Base-by-base conservation (phyloP, 2,888 invertebrate species). In the Plemyria rubiginata region DNA sequence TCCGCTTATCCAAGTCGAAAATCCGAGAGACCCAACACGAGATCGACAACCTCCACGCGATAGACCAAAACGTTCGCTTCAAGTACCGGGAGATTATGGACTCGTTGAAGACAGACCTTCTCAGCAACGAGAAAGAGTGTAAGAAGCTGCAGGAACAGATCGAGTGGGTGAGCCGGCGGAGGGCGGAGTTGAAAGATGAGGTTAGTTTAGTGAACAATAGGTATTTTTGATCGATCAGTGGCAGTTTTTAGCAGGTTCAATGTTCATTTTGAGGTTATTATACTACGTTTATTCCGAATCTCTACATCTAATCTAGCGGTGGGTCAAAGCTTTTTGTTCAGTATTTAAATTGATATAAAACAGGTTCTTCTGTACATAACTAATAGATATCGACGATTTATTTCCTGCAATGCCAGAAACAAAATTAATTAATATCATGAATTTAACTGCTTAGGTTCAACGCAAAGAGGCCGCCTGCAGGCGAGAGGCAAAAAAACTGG, bases 101-200 rank as follows among this genome's bases (percentile, higher is more conserved):
- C 15, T 79, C 85, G 0, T 78, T 92, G 40, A 80, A 85, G 7
- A 72, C 60, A 0, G 92, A 92, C 70, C 78, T 92, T 67, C 63
- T 78, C 7, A 66, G 57, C 64, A 92, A 90, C 56, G 92, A 92
- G 77, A 84, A 79, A 65, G 92, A 92, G 56, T 91, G 92, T 72
- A 87, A 83, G 76, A 85, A 83, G 57, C 78, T 92, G 8, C 92
- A 92, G 70, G 88, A 90, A 38, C 90, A 90, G 76, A 92, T 92
- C 32, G 92, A 91, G 70, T 92, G 91, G 90, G 90, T 92, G 46
- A 90, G 90, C 22, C 74, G 82, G 16, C 74, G 87, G 45, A 74
- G 92, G 0, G 92, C 87, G 0, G 92, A 92, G 65, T 73, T 92
- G 0, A 82, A 83, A 49, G 89, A 86, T 29, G 90, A 92, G 88